phyloP scores from a whole-genome alignment of 2,888 invertebrate species.

The Tenthredo scrophulariae region DNA sequence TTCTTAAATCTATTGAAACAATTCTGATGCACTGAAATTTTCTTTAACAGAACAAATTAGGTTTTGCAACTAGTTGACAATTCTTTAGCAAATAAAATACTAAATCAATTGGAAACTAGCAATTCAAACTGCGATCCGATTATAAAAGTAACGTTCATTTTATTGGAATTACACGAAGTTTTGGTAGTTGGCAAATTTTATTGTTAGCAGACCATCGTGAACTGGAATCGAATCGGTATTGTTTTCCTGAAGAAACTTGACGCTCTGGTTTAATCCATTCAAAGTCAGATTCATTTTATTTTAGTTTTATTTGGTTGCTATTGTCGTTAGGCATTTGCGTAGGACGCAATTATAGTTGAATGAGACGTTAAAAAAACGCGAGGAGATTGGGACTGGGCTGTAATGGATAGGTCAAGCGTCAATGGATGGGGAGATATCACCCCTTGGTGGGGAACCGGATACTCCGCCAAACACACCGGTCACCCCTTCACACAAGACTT shows the following conservation, averaged over 20 bases:
- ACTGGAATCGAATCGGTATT: not conserved
- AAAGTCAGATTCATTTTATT: conserved; percentile 32
- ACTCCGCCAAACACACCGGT: conserved; percentile 77
- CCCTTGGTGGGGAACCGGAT: conserved; percentile 75
- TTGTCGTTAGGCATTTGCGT: conserved; percentile 76
- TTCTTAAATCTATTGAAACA: not conserved
- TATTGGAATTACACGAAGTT: not conserved
- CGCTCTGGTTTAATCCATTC: conserved; percentile 31
- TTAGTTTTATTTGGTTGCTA: conserved; percentile 72
- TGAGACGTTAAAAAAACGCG: conserved; percentile 63
- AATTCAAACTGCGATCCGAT: not conserved
- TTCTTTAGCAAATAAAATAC: not conserved
- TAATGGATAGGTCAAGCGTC: conserved; percentile 78
- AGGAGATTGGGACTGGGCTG: conserved; percentile 75
- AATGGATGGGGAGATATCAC: conserved; percentile 75
- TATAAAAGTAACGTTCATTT: not conserved
- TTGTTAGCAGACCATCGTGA: not conserved
- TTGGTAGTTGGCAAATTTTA: not conserved
- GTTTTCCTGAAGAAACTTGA: conserved; percentile 16
- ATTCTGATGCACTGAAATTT: not conserved
- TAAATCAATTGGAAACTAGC: not conserved
- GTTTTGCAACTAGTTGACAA: not conserved
- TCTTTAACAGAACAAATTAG: not conserved
- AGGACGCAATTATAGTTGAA: conserved; percentile 75
- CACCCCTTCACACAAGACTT: conserved; percentile 75